Base-by-base conservation (phyloP, 2,888 invertebrate species). In the Trisateles emortualis region DNA sequence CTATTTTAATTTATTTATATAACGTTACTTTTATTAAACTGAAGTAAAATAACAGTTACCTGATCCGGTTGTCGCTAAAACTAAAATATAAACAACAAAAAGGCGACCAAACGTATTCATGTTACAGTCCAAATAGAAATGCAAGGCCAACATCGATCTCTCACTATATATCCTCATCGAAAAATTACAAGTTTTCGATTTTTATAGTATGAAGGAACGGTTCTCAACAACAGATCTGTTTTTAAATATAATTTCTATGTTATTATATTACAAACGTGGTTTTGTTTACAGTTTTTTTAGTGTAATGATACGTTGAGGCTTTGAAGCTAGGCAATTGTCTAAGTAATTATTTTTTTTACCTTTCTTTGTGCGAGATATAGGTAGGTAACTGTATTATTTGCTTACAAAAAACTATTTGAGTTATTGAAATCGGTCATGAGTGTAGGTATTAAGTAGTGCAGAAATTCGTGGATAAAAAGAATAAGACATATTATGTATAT, bases 131-230 rank as follows among this genome's bases (percentile, higher is more conserved):
- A 64, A 73, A 72, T 59, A 67, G 63, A 78, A 88, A 86, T 88
- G 87, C 82, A 83, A 73, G 64, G 65, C 59, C 58, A 66, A 64
- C 70, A 64, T 65, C 71, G 65, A 71, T 64, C 68, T 72, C 78
- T 70, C 76, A 81, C 71, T 77, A 83, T 88, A 86, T 88, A 88
- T 87, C 73, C 79, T 58, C 65, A 65, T 73, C 73, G 72, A 74
- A 65, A 81, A 78, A 81, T 79, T 79, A 82, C 78, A 76, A 81
- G 80, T 80, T 81, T 78, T 68, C 60, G 72, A 40, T 58, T 76
- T n/a, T 77, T 79, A 79, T 76, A 72, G 74, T 70, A 55, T 65
- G n/a, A 60, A 48, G 69, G 76, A 87, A 86, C 87, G 86, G 85
- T 83, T 79, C 80, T 79, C 60, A 64, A 76, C 76, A 81, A 79